Conservation (phyloP, 2,113 vertebrate species). For the Malurus cyaneus region DNA sequence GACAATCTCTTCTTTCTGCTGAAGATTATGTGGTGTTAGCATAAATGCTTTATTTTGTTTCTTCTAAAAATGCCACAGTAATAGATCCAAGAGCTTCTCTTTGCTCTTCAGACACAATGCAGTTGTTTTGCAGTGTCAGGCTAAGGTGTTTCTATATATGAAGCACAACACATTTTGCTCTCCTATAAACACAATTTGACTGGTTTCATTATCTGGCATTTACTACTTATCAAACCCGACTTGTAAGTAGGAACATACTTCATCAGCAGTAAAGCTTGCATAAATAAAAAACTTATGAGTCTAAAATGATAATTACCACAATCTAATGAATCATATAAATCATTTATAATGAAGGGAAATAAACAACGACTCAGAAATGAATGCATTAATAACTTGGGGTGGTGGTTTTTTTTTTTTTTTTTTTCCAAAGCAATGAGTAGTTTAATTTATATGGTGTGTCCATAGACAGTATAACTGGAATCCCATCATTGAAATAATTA, state of each 20-base stretch:
- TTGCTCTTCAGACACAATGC: background rate
- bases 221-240: conserved; percentile 42
- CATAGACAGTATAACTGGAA: conserved; percentile 55
- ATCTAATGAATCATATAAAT: conserved; percentile 81
- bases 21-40: background rate
- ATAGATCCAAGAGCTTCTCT: background rate
- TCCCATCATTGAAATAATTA: conserved; percentile 72
- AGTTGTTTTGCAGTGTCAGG: background rate
- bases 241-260: conserved; percentile 37
- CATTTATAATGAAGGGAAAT: conserved; percentile 75
- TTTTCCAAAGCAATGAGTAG: conserved; percentile 52
- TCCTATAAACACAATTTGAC: conserved; percentile 48
- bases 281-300: conserved; percentile 65
- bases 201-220: conserved; percentile 49
- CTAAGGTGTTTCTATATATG: background rate
- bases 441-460: conserved; percentile 69
- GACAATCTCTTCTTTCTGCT: background rate
- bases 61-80: background rate
- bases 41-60: background rate
- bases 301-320: conserved; percentile 76
- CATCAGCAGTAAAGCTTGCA: conserved; percentile 51
- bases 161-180: background rate
- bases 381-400: conserved; percentile 66
- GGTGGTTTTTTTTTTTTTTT: too few relatives aligned
- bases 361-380: conserved; percentile 65